These are phyloP conservation scores for Spondyliosoma cantharus DNA, from an alignment of 2,797 vertebrate species.

Conservation along the genomic window DNA sequence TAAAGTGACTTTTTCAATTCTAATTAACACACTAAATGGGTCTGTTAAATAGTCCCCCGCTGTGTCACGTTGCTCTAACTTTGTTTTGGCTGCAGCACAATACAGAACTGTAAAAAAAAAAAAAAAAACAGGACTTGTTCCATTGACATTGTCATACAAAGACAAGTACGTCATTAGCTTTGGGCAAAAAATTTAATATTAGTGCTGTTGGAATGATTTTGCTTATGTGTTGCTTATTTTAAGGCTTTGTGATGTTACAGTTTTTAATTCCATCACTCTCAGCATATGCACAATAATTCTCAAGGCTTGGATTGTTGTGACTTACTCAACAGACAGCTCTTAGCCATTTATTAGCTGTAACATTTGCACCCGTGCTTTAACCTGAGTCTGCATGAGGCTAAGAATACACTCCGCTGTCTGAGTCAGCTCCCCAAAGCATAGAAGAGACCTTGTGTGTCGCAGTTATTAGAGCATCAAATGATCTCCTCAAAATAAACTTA, in stretches of 20 bases:
- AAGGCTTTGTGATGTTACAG: not conserved
- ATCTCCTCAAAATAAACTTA: conserved; percentile 58
- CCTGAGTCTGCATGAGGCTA: conserved; percentile 49
- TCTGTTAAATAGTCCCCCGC: conserved; percentile 66
- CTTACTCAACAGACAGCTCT: conserved; percentile 1
- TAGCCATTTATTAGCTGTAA: conserved; percentile 31
- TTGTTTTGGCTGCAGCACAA: conserved; percentile 70
- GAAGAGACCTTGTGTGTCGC: conserved; percentile 49
- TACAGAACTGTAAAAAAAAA: conserved; percentile 35
- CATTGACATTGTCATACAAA: conserved; percentile 49
- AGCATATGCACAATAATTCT: not conserved
- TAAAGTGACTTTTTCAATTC: conserved; percentile 77
- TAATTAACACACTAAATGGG: conserved; percentile 72
- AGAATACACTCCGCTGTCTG: conserved; percentile 66
- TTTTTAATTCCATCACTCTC: conserved; percentile 3
- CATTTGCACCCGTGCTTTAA: conserved; percentile 45
- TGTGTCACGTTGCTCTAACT: conserved; percentile 64
- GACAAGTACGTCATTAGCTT: conserved; percentile 35
- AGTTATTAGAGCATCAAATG: conserved; percentile 61
- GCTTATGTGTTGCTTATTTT: not conserved
- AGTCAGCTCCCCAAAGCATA: conserved; percentile 64
- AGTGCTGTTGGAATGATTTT: not conserved
- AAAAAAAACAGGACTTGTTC: conserved; percentile 28
- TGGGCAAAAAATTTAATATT: not conserved
- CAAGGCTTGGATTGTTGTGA: not conserved